phyloP scores from a whole-genome alignment of 2,113 vertebrate species.

The Gymnorhina tibicen region DNA sequence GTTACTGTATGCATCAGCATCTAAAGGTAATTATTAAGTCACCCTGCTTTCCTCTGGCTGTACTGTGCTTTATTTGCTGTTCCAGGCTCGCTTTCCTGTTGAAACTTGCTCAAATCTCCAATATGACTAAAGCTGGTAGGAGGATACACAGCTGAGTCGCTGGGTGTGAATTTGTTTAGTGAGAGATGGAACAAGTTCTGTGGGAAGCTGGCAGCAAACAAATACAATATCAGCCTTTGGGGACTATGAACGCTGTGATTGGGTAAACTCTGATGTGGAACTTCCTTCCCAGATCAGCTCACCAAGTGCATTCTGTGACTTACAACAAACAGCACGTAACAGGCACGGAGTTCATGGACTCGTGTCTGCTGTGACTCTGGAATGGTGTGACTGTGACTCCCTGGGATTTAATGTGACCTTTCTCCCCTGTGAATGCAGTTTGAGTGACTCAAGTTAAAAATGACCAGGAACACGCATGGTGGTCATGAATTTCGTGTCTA shows the following conservation, averaged over 20 bases:
- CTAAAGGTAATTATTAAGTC: constrained; percentile 77
- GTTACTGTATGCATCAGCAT: constrained; percentile 97
- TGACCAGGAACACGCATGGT: background rate
- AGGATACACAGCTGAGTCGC: background rate
- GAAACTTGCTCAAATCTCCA: background rate
- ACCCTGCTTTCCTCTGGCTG: background rate
- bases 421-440: background rate
- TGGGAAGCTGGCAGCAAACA: constrained; percentile 27
- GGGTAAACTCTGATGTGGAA: background rate
- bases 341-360: background rate
- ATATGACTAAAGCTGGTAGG: background rate
- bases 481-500: background rate
- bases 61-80: background rate
- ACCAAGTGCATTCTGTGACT: background rate
- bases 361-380: background rate
- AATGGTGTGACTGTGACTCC: background rate
- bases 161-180: constrained; percentile 14
- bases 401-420: background rate
- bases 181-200: constrained; percentile 21
- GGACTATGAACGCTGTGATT: background rate
- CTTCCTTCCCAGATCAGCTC: background rate
- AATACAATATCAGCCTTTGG: background rate
- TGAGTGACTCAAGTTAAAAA: background rate
- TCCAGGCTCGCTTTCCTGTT: background rate
- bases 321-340: background rate